Evolutionary conservation across 1,140 invertebrate species (phyloP).

Genomic region (Apis florea): DNA sequence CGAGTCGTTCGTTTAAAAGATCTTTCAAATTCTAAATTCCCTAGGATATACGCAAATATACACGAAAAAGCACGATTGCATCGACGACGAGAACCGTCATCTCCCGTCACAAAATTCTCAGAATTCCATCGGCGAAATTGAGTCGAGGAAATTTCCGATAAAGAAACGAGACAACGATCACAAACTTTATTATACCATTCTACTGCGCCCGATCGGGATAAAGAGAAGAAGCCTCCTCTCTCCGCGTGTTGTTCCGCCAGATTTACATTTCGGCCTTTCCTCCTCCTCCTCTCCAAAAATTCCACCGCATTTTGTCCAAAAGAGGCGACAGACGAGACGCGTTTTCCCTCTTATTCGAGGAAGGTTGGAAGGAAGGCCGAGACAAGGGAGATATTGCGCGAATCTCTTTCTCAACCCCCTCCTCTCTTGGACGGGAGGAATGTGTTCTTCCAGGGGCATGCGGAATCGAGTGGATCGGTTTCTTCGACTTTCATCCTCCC

Average conservation of each 20-base stretch:
- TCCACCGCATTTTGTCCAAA: slow-evolving; percentile 33
- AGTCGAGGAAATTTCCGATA: slow-evolving; percentile 33
- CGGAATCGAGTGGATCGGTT: background rate
- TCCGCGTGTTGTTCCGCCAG: slow-evolving; percentile 71
- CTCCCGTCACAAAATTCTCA: too few species aligned
- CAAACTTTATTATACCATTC: slow-evolving; percentile 39
- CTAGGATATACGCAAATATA: too few species aligned
- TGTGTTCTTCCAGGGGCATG: background rate
- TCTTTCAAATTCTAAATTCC: too few species aligned
- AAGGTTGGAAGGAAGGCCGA: slow-evolving; percentile 10
- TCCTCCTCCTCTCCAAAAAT: slow-evolving; percentile 11
- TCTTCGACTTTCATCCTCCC: too few species aligned
- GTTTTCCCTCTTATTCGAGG: slow-evolving; percentile 65
- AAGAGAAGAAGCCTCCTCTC: slow-evolving; percentile 56
- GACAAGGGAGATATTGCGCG: slow-evolving; percentile 62
- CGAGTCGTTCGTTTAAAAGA: too few species aligned
- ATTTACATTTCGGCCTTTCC: slow-evolving; percentile 72
- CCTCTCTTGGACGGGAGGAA: background rate
- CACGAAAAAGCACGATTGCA: too few species aligned
- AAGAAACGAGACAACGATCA: slow-evolving; percentile 48
- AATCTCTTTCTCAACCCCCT: slow-evolving; percentile 53
- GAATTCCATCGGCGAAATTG: background rate
- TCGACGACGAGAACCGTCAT: too few species aligned
- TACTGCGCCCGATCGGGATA: slow-evolving; percentile 61
- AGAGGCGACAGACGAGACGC: slow-evolving; percentile 47